Evolutionary conservation across 2,888 invertebrate genomes (phyloP).

Genomic region (Drosophila emarginata): DNA sequence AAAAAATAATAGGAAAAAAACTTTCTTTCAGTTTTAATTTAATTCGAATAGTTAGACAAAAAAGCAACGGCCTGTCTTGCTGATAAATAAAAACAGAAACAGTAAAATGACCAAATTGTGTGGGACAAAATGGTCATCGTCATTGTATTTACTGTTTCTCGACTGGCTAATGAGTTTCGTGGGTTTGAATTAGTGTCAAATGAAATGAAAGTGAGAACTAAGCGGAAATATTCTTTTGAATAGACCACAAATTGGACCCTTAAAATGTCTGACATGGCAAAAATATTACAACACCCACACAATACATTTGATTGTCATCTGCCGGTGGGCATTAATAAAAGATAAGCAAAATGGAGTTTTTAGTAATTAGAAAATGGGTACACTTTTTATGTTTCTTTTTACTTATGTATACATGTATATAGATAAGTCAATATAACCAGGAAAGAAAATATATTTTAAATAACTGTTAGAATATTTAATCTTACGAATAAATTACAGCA

Average conservation of each 20-base stretch:
- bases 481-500: no score
- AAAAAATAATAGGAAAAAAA: conserved; percentile 40
- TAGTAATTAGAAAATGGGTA: no score
- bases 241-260: conserved; percentile 1
- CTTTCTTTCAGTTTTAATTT: conserved; percentile 71
- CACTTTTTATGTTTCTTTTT: no score
- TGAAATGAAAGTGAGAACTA: conserved; percentile 68
- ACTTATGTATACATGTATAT: no score
- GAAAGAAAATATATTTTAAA: no score
- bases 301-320: conserved; percentile 6
- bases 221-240: neutral
- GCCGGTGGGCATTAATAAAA: neutral
- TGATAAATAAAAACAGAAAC: conserved; percentile 50
- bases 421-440: no score
- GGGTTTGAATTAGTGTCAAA: conserved; percentile 44
- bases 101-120: conserved; percentile 46
- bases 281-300: neutral
- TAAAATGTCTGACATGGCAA: conserved; percentile 5
- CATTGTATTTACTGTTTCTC: conserved; percentile 1
- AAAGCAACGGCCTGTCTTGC: conserved; percentile 46
- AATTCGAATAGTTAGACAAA: conserved; percentile 66
- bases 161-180: conserved; percentile 52
- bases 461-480: no score
- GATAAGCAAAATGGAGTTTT: neutral
- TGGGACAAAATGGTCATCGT: conserved; percentile 42